These are phyloP conservation scores for Phyllopteryx taeniolatus DNA, from an alignment of 2,113 vertebrate genomes.

Conservation along the genomic window DNA sequence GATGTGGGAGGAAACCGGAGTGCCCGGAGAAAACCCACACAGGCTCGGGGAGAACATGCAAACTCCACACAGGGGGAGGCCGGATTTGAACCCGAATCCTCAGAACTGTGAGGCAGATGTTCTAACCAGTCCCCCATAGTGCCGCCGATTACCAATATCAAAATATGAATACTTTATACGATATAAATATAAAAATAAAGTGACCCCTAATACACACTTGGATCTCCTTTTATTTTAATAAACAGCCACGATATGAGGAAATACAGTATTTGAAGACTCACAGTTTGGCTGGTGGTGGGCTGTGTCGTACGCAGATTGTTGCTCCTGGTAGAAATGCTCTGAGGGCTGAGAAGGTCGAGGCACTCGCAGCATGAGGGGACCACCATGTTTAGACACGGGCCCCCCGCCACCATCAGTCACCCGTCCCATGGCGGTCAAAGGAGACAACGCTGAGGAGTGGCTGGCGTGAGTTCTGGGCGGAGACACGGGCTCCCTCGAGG, in stretches of 20 bases:
- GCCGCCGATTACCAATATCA: too few relatives aligned
- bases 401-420: conserved; percentile 70
- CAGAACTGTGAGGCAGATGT: too few relatives aligned
- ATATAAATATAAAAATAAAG: too few relatives aligned
- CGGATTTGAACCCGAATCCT: too few relatives aligned
- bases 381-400: conserved; percentile 76
- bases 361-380: conserved; percentile 79
- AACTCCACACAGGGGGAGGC: too few relatives aligned
- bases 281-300: conserved; percentile 82
- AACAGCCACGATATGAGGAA: not conserved
- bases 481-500: conserved; percentile 66
- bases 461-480: conserved; percentile 85
- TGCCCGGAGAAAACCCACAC: too few relatives aligned
- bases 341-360: conserved; percentile 81
- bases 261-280: conserved; percentile 58
- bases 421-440: conserved; percentile 74
- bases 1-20: too few relatives aligned
- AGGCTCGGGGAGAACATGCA: too few relatives aligned
- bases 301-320: conserved; percentile 80
- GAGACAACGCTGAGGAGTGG: conserved; percentile 79
- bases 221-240: not conserved
- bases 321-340: conserved; percentile 88
- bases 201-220: too few relatives aligned
- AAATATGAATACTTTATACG: too few relatives aligned
- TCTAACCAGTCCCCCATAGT: too few relatives aligned